phyloP scores from a whole-genome alignment of 2,113 vertebrate genomes.

The Nasalis larvatus region DNA sequence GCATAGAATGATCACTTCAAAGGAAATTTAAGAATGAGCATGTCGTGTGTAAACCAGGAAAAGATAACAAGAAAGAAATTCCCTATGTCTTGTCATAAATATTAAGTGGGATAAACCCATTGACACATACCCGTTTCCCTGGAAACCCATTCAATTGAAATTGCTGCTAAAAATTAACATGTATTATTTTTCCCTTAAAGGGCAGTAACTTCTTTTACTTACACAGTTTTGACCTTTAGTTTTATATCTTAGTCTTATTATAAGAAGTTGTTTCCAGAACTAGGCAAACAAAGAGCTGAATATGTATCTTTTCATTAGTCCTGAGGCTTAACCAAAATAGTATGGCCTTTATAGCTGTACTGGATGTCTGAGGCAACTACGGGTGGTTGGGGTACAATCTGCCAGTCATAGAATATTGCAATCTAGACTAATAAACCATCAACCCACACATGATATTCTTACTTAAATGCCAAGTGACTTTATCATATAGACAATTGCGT shows the following conservation, averaged over 20 bases:
- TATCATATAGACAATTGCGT: neutral
- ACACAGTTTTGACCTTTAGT: slow-evolving; percentile 64
- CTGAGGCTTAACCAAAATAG: slow-evolving; percentile 26
- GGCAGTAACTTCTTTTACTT: slow-evolving; percentile 64
- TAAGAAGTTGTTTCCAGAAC: slow-evolving; percentile 55
- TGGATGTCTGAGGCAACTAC: neutral
- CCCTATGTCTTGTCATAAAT: slow-evolving; percentile 24
- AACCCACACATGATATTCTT: neutral
- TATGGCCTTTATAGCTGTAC: neutral
- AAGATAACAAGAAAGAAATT: neutral
- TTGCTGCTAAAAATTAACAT: slow-evolving; percentile 68
- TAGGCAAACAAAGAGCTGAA: slow-evolving; percentile 21
- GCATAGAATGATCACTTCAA: neutral
- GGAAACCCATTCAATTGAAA: slow-evolving; percentile 80
- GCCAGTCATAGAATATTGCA: neutral
- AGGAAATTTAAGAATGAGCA: neutral
- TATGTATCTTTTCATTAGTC: slow-evolving; percentile 67
- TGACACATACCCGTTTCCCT: slow-evolving; percentile 78
- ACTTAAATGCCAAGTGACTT: slow-evolving; percentile 16
- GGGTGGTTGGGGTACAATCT: neutral
- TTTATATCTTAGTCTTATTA: slow-evolving; percentile 65
- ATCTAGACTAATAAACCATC: neutral
- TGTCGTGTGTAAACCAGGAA: neutral
- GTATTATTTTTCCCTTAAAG: slow-evolving; percentile 57
- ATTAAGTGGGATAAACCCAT: slow-evolving; percentile 58